A percentile compares a stretch with the other conserved stretches of the same genome.
These are phyloP conservation scores for Corapipo altera DNA, from an alignment of 2,113 vertebrate genomes.

Conservation along the genomic window DNA sequence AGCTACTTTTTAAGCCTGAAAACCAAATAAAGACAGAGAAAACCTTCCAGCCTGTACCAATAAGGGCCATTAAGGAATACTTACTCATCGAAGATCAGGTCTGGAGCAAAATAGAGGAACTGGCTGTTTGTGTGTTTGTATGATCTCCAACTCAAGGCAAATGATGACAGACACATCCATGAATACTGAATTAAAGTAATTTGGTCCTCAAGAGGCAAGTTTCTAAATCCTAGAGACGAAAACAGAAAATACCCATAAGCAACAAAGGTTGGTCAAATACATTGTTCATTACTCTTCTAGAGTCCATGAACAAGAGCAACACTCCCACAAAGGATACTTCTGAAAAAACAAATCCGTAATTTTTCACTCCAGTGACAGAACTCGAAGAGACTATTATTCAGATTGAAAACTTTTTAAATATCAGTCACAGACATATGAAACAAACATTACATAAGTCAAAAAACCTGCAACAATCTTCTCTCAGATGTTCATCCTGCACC, in stretches of 20 bases:
- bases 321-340: neutral
- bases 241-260: slow-evolving; percentile 61
- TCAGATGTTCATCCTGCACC: neutral
- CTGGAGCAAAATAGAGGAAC: slow-evolving; percentile 98
- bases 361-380: slow-evolving; percentile 7
- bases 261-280: neutral
- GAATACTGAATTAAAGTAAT: slow-evolving; percentile 99
- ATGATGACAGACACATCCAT: slow-evolving; percentile 99
- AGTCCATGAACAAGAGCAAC: neutral
- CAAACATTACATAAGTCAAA: neutral
- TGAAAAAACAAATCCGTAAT: neutral
- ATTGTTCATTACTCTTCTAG: neutral
- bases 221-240: slow-evolving; percentile 89
- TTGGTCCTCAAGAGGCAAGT: slow-evolving; percentile 99
- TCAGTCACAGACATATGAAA: neutral
- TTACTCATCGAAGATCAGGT: slow-evolving; percentile 99
- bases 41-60: slow-evolving; percentile 32
- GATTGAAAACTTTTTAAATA: neutral
- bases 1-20: slow-evolving; percentile 15
- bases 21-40: slow-evolving; percentile 25
- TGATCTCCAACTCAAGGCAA: slow-evolving; percentile 98
- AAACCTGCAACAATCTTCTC: neutral
- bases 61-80: slow-evolving; percentile 70
- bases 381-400: neutral
- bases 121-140: slow-evolving; percentile 99